Base-by-base conservation (phyloP, 2,797 vertebrate genomes). In the Phataginus tetradactyla region DNA sequence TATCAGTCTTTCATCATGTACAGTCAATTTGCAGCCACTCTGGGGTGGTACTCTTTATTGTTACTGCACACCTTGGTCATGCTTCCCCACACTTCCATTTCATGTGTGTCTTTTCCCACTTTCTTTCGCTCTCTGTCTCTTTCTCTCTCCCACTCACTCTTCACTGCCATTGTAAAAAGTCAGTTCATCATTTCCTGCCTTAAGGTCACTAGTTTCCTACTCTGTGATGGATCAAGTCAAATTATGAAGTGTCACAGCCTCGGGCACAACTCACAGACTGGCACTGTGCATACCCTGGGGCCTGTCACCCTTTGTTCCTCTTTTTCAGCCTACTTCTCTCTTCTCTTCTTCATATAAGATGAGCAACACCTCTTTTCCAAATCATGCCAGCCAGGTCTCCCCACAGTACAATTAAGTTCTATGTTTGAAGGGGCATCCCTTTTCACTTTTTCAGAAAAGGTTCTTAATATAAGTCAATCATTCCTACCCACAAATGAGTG, bases 61-160 rank as follows among this genome's bases (percentile, higher is more conserved):
- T 29, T 10, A 13, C 34, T 4, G 20, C 20, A 25, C 71, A 25
- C 39, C 37, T 4, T 0, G 23, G 39, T 53, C 17, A 3, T 0
- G 23, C 18, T 8, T 66, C 42, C 29, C 25, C 37, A 45, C 7
- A 37, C 72, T 25, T 32, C 51, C 49, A 37, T 49, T 13, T 23
- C 53, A 37, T 23, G 21, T n/a, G 81, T 37, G 21, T 57, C 42
- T 37, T 61, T 37, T 4, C 34, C 42, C 4, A 29, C 32, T 64
- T n/a, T 42, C 15, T 32, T 25, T 34, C 27, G 2, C 27, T 23
- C n/a, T 27, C 34, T 34, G 55, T 20, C 55, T 57, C 55, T 32
- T 20, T 14, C 45, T 45, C 45, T n/a, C 18, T 53, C 49, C 69
- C 15, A 63, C 32, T 53, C 59, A 49, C 17, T 77, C 42, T 74